Conservation (phyloP, 2,113 vertebrate species). For the Seriola dumerili region DNA sequence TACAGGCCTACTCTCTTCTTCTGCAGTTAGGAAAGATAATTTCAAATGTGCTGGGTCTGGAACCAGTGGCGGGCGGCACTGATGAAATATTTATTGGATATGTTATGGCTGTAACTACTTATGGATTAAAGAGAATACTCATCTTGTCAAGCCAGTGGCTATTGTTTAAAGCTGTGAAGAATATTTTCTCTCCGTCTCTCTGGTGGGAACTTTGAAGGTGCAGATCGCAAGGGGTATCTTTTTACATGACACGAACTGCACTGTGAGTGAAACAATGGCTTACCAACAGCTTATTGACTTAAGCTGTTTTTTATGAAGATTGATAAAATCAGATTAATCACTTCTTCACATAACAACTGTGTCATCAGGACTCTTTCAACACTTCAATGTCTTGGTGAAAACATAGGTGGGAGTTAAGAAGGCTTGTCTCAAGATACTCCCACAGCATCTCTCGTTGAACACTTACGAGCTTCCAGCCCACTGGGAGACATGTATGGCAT, state of each 20-base stretch:
- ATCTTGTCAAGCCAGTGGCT: conserved; percentile 27
- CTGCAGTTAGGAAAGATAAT: no score
- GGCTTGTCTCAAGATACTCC: conserved; percentile 38
- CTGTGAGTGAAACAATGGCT: conserved; percentile 19
- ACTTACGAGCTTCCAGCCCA: conserved; percentile 59
- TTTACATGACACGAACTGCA: conserved; percentile 23
- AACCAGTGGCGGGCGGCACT: conserved; percentile 8
- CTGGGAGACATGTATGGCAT: conserved; percentile 63
- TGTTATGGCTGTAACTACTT: conserved; percentile 11
- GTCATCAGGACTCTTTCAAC: conserved; percentile 30
- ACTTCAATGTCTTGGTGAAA: conserved; percentile 12
- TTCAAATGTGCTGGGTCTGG: neutral
- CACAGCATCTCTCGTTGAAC: conserved; percentile 57
- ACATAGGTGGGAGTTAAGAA: conserved; percentile 40
- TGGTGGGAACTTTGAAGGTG: conserved; percentile 41
- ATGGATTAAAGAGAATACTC: conserved; percentile 39
- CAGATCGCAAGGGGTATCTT: conserved; percentile 15
- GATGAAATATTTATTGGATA: conserved; percentile 15
- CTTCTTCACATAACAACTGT: conserved; percentile 23
- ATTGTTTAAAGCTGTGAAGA: conserved; percentile 45
- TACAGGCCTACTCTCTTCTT: neutral
- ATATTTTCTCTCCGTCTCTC: conserved; percentile 4
- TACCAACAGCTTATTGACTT: conserved; percentile 18
- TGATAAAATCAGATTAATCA: conserved; percentile 46
- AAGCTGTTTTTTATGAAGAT: conserved; percentile 37